Percentiles rank a stretch among this genome's conserved stretches.
phyloP scores from a whole-genome alignment of 2,113 vertebrate genomes.

The Pedetes capensis region DNA sequence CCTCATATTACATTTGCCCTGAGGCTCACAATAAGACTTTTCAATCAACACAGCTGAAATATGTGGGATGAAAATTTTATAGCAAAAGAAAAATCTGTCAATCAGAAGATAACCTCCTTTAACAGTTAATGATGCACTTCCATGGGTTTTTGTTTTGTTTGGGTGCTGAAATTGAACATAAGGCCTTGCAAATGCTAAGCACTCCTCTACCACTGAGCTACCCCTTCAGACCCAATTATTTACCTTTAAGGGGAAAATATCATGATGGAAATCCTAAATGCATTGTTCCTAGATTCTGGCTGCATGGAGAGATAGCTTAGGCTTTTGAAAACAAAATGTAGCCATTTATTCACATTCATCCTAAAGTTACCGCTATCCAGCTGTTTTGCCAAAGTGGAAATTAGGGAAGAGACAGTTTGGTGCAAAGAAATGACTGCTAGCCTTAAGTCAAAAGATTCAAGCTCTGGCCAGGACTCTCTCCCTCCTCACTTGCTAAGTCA shows the following conservation, averaged over 20 bases:
- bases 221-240: neutral
- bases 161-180: too few species aligned
- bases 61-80: constrained; percentile 63
- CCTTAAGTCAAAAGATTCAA: neutral
- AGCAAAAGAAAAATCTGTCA: constrained; percentile 36
- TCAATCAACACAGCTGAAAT: constrained; percentile 57
- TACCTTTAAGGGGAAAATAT: constrained; percentile 16
- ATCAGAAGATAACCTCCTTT: constrained; percentile 42
- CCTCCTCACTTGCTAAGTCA: neutral
- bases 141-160: neutral
- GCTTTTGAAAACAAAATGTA: neutral
- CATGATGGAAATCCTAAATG: neutral
- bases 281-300: neutral
- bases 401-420: neutral
- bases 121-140: constrained; percentile 46
- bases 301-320: neutral
- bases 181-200: neutral
- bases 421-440: neutral
- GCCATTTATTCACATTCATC: neutral
- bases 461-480: neutral
- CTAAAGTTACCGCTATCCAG: neutral
- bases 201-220: neutral
- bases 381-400: neutral
- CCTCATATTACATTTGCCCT: constrained; percentile 49
- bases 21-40: constrained; percentile 59